phyloP scores from a whole-genome alignment of 1,140 invertebrate species.

The Drosophila yakuba region DNA sequence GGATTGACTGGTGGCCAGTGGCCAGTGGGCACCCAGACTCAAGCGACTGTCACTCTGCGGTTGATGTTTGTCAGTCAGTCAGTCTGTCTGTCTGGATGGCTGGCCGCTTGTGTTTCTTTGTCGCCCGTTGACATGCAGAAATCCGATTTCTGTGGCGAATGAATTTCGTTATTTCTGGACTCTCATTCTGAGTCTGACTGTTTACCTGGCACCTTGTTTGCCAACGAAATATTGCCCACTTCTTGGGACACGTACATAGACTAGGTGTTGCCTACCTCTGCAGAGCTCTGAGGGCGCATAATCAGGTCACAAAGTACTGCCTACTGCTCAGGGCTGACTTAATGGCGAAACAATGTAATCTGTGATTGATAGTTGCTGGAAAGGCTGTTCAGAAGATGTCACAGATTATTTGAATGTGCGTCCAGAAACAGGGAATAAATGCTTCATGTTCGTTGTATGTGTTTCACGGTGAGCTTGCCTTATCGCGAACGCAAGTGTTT shows the following conservation, averaged over 20 bases:
- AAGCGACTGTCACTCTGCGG: slow-evolving; percentile 27
- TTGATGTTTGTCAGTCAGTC: slow-evolving; percentile 15
- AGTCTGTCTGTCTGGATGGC: slow-evolving; percentile 2
- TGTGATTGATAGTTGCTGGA: not conserved
- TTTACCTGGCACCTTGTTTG: not conserved
- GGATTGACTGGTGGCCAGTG: too few species aligned
- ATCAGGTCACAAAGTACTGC: not conserved
- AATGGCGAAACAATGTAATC: not conserved
- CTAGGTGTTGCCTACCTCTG: not conserved
- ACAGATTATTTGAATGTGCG: not conserved
- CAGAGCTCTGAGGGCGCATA: not conserved
- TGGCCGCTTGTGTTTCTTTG: not conserved
- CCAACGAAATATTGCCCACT: slow-evolving; percentile 6
- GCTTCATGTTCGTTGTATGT: not conserved
- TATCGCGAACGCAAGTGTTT: not conserved
- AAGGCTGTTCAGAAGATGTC: not conserved
- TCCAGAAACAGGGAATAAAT: not conserved
- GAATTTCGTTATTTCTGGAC: slow-evolving; percentile 8
- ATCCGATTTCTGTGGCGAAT: slow-evolving; percentile 19
- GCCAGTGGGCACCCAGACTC: not conserved
- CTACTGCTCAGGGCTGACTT: not conserved
- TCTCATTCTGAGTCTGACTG: too few species aligned
- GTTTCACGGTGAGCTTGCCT: not conserved
- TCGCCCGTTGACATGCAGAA: slow-evolving; percentile 20
- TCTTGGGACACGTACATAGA: not conserved